Percentiles rank a stretch among this genome's conserved stretches.
Conservation (phyloP, 2,888 invertebrate species). For the Griposia aprilina region DNA sequence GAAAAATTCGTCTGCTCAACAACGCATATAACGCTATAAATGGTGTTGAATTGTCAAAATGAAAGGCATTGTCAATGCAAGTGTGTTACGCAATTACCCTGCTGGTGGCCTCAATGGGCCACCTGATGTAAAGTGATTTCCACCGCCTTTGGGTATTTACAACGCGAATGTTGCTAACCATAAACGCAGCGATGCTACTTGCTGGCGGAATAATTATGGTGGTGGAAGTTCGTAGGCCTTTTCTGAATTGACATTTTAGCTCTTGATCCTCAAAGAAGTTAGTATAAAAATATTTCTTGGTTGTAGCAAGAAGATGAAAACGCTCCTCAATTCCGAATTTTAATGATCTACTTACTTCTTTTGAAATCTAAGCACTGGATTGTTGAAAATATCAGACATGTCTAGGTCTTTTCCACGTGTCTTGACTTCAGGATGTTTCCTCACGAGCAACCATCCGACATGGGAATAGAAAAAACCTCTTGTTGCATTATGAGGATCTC, state of each 20-base stretch:
- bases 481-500: conserved; percentile 92
- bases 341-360: conserved; percentile 88
- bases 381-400: conserved; percentile 92
- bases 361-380: conserved; percentile 93
- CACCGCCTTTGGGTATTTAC: no score
- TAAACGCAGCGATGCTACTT: background rate
- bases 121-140: background rate
- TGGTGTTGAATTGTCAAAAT: background rate
- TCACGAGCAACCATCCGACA: conserved; percentile 95
- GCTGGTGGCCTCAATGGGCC: background rate
- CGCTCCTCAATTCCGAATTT: background rate
- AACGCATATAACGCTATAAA: background rate
- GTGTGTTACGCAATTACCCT: background rate
- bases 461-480: conserved; percentile 96
- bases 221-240: background rate
- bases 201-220: no score
- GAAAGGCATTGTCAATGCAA: background rate
- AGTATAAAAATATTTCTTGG: background rate
- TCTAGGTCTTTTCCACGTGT: conserved; percentile 93
- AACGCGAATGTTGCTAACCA: background rate
- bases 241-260: no score
- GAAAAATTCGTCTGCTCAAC: background rate
- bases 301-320: background rate
- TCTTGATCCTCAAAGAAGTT: background rate
- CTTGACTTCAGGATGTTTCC: conserved; percentile 94